Base-by-base conservation (phyloP, 2,797 vertebrate species). In the Hapalemur alaotrensis region DNA sequence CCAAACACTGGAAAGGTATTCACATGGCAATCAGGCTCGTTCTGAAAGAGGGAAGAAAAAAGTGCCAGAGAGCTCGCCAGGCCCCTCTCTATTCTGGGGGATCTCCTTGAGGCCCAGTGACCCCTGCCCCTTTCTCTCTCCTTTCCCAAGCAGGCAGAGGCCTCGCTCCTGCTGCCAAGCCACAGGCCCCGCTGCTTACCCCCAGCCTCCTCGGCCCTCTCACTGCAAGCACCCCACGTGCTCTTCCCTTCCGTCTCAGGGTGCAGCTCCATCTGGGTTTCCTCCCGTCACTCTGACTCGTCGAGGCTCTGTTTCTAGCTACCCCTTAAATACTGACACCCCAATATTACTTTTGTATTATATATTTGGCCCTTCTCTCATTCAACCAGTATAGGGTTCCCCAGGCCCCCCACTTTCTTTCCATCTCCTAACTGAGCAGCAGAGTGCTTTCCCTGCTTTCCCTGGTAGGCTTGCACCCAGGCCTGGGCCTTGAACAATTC, bases 401-500 rank as follows among this genome's bases (percentile, higher is more conserved):
- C 35, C 30, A 22, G 38, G 3, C 4, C 41, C 50, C 41, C 41
- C 35, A 1, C 7, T 38, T 20, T 10, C 20, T 28, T 43, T 57
- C 14, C 2, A 3, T 0, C 5, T 38, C n/a, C 67, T n/a, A 6
- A 5, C 17, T 30, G 23, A 57, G 52, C 8, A 30, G n/a, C 14
- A 80, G 15, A 84, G n/a, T 38, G 46, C 22, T 32, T 25, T 6
- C n/a, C 7, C 25, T 5, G 18, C 25, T 30, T 9, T 32, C 30
- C 75, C 28, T 25, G 23, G 22, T 15, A 52, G 52, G 12, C 15
- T 22, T 82, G 23, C 35, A n/a, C 78, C 38, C 50, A 43, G 4
- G 38, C 12, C 7, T 13, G 54, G 20, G 20, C 30, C 10, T 38
- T 48, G 20, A 35, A 80, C 25, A 72, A 13, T 14, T 6, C 54